Conservation (phyloP, 1,140 invertebrate genomes). For the Bradynema listronoti region DNA sequence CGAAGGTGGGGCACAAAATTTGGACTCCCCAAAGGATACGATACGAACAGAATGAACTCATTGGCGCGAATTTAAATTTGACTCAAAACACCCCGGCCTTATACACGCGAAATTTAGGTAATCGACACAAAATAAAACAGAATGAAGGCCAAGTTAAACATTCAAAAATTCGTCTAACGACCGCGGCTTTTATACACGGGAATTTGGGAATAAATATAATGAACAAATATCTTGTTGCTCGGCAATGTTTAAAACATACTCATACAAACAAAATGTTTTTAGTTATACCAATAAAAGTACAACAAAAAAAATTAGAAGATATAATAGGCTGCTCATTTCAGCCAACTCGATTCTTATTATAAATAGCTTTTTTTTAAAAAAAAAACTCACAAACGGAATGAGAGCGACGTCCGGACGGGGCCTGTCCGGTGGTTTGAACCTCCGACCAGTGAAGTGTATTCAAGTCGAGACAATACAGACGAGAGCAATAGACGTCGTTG, state of each 20-base stretch:
- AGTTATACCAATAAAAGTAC: neutral
- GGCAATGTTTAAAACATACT: neutral
- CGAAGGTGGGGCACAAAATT: too few species aligned
- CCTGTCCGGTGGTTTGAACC: constrained; percentile 62
- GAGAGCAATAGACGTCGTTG: constrained; percentile 71
- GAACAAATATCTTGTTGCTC: neutral
- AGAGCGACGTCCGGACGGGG: constrained; percentile 70
- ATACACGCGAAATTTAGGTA: too few species aligned
- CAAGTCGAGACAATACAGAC: constrained; percentile 72
- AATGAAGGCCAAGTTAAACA: too few species aligned
- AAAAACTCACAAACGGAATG: constrained; percentile 73
- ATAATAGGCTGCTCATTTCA: too few species aligned
- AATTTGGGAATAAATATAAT: constrained; percentile 21
- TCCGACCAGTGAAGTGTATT: constrained; percentile 67
- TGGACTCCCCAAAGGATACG: too few species aligned
- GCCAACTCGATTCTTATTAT: too few species aligned
- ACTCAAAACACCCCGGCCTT: too few species aligned
- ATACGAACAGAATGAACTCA: too few species aligned
- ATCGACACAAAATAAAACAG: too few species aligned
- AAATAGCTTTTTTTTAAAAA: constrained; percentile 45
- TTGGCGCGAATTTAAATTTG: too few species aligned
- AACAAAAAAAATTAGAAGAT: constrained; percentile 16
- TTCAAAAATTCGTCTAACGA: too few species aligned
- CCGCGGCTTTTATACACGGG: too few species aligned
- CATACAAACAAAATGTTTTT: neutral